Percentiles rank a stretch among this genome's conserved stretches.
Conservation (phyloP, 2,113 vertebrate species). For the Recurvirostra avosetta region DNA sequence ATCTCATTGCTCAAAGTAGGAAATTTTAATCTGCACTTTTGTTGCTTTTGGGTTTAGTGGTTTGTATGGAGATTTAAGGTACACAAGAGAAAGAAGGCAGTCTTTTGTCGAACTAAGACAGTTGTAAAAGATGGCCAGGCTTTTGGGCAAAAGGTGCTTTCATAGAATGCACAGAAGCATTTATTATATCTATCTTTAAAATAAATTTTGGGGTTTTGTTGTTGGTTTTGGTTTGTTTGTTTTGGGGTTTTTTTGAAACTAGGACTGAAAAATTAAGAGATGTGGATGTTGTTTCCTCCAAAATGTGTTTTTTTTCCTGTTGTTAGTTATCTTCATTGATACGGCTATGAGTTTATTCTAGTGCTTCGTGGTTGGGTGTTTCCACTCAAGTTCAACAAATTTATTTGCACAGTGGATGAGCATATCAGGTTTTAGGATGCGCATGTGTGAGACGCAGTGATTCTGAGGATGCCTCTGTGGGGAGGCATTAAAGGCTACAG, state of each 20-base stretch:
- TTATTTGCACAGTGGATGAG: not conserved
- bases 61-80: not conserved
- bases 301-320: not conserved
- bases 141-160: not conserved
- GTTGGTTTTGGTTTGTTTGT: too few relatives aligned
- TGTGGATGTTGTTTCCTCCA: not conserved
- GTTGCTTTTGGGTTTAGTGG: not conserved
- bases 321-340: not conserved
- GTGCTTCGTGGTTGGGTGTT: not conserved
- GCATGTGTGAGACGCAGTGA: not conserved
- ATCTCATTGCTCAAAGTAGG: not conserved
- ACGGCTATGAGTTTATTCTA: not conserved
- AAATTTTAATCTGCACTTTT: not conserved
- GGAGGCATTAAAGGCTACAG: not conserved
- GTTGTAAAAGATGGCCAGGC: not conserved
- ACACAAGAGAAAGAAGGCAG: not conserved
- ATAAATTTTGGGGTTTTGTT: not conserved
- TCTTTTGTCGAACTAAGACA: not conserved
- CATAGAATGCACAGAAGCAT: not conserved
- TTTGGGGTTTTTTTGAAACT: not conserved
- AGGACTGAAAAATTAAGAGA: not conserved
- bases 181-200: not conserved
- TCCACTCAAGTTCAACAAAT: not conserved
- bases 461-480: not conserved
- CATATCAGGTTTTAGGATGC: not conserved